Conservation (phyloP, 2,888 invertebrate genomes). For the Dione vanillae region DNA sequence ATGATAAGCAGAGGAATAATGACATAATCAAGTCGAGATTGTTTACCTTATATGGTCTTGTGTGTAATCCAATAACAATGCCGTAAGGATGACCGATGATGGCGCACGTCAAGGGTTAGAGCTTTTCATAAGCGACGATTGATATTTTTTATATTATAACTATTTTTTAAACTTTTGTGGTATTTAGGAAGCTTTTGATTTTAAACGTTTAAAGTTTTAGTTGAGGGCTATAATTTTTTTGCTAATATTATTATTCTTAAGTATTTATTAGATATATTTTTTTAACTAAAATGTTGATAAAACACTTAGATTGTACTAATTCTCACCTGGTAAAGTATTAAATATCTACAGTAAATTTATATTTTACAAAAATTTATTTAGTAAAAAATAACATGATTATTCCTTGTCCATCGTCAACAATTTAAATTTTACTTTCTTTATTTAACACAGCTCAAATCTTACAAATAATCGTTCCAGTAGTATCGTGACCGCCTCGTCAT, state of each 20-base stretch:
- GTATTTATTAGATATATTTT: too few relatives aligned
- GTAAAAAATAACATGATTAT: too few relatives aligned
- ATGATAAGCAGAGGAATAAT: conserved; percentile 10
- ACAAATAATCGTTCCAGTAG: conserved; percentile 5
- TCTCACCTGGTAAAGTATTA: too few relatives aligned
- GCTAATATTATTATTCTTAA: too few relatives aligned
- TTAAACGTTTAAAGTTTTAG: too few relatives aligned
- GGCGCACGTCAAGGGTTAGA: conserved; percentile 54
- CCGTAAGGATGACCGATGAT: conserved; percentile 62
- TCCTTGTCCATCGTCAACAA: too few relatives aligned
- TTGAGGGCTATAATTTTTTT: too few relatives aligned
- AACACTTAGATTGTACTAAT: too few relatives aligned
- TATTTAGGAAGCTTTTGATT: not conserved
- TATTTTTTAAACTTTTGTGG: not conserved
- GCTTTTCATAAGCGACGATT: conserved; percentile 45
- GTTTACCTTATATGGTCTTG: conserved; percentile 42
- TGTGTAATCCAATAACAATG: conserved; percentile 57
- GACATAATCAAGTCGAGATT: conserved; percentile 29
- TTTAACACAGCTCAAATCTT: not conserved
- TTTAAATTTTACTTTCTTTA: too few relatives aligned
- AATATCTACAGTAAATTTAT: too few relatives aligned
- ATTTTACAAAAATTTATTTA: too few relatives aligned
- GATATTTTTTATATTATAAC: not conserved
- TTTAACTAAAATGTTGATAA: too few relatives aligned
- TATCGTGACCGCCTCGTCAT: conserved; percentile 30